Conservation (phyloP, 2,888 invertebrate species). For the Tetragonula carbonaria region DNA sequence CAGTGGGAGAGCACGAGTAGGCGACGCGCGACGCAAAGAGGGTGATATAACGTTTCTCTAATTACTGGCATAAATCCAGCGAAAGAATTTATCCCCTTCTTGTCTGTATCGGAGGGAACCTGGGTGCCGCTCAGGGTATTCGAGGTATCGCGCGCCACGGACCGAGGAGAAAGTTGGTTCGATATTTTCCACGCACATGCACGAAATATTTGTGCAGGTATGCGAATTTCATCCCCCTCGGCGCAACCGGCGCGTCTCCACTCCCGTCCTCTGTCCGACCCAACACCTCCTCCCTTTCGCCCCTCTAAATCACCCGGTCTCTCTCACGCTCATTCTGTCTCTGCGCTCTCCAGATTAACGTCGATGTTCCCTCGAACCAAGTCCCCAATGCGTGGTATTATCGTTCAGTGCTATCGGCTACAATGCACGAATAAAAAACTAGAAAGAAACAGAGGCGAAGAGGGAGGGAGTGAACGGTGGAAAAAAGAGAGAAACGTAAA, state of each 20-base stretch:
- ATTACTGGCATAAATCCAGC: conserved; percentile 58
- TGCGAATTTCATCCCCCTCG: conserved; percentile 61
- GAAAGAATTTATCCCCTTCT: conserved; percentile 56
- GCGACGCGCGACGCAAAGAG: too few species aligned
- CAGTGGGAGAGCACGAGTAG: background rate
- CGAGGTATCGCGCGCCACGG: conserved; percentile 44
- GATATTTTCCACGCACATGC: conserved; percentile 63
- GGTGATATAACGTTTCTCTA: conserved; percentile 46
- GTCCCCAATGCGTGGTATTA: conserved; percentile 63
- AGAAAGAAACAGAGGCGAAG: too few species aligned
- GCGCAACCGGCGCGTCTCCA: conserved; percentile 4
- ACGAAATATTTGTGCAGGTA: conserved; percentile 69
- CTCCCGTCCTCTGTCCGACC: background rate
- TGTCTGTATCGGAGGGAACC: conserved; percentile 15
- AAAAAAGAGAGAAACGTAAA: background rate
- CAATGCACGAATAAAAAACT: conserved; percentile 41
- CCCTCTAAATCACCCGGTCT: background rate
- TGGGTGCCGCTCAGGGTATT: conserved; percentile 28
- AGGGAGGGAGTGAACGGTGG: background rate
- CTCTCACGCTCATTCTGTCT: conserved; percentile 9
- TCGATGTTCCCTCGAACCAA: conserved; percentile 50
- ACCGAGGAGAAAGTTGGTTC: conserved; percentile 45
- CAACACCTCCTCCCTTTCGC: background rate
- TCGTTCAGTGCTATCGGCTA: conserved; percentile 53
- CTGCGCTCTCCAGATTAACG: conserved; percentile 64